These are phyloP conservation scores for Octodon degus DNA, from an alignment of 2,113 vertebrate genomes.

Conservation along the genomic window DNA sequence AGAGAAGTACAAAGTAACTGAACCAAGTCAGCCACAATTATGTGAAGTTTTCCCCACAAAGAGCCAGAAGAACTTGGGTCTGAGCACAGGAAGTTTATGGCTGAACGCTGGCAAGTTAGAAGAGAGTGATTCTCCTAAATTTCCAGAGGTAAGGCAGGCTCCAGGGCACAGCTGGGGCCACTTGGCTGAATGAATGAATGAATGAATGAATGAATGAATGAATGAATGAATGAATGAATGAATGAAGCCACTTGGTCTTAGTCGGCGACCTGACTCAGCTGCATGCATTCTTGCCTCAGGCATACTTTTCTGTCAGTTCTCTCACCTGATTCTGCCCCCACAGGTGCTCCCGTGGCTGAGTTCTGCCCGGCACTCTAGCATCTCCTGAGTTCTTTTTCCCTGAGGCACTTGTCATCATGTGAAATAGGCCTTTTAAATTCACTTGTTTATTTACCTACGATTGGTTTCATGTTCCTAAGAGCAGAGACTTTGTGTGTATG, in stretches of 20 bases:
- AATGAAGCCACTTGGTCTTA: not conserved
- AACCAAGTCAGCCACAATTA: not conserved
- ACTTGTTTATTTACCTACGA: not conserved
- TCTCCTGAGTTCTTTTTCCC: slow-evolving; percentile 2
- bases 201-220: too few species aligned
- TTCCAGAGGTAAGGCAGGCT: not conserved
- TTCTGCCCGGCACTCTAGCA: not conserved
- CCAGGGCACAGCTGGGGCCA: not conserved
- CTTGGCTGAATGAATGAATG: not conserved
- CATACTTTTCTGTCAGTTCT: not conserved
- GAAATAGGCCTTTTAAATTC: not conserved
- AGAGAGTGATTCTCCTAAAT: not conserved
- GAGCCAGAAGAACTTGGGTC: slow-evolving; percentile 28
- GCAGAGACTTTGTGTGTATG: not conserved
- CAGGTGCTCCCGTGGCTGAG: not conserved
- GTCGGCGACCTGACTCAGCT: not conserved
- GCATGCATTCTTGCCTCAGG: not conserved
- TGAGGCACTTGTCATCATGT: not conserved
- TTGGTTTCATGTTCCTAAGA: not conserved
- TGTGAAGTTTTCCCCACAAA: not conserved
- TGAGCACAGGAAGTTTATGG: not conserved
- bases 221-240: not conserved
- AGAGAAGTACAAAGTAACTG: not conserved
- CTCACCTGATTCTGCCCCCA: not conserved
- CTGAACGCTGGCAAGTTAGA: not conserved